Evolutionary conservation across 2,797 vertebrate genomes (phyloP).

Genomic region (Pterois miles): DNA sequence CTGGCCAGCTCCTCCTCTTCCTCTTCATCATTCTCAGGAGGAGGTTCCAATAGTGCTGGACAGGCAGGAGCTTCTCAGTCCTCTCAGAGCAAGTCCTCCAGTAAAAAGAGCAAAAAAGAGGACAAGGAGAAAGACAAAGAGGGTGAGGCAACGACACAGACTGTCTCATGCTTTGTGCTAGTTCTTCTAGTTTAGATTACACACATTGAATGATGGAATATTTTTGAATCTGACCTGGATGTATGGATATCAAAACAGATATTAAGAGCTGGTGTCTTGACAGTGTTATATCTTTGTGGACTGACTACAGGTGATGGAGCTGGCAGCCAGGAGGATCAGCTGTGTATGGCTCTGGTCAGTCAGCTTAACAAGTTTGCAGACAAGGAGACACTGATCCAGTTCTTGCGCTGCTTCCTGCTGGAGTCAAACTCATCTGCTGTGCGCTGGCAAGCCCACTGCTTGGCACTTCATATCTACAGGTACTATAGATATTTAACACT

Average conservation of each 20-base stretch:
- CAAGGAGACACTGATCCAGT: constrained; percentile 98
- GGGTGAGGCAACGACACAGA: constrained; percentile 78
- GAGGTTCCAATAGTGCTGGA: constrained; percentile 81
- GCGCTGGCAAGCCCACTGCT: constrained; percentile 98
- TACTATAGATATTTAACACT: constrained; percentile 54
- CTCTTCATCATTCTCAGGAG: constrained; percentile 74
- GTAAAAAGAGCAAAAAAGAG: constrained; percentile 99
- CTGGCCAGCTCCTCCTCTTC: constrained; percentile 85
- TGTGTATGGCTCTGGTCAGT: constrained; percentile 95
- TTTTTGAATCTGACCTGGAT: too few species aligned
- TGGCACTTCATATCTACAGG: constrained; percentile 98
- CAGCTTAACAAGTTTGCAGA: constrained; percentile 99
- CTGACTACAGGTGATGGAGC: constrained; percentile 87
- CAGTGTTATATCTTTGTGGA: constrained; percentile 5
- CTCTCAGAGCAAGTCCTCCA: constrained; percentile 94
- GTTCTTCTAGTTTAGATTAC: not conserved
- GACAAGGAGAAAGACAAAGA: constrained; percentile 98
- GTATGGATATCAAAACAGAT: too few species aligned
- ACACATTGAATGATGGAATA: too few species aligned
- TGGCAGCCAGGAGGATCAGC: constrained; percentile 95
- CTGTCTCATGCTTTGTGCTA: not conserved
- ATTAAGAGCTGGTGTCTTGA: constrained; percentile 9
- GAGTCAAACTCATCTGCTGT: constrained; percentile 98
- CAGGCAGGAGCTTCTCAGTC: constrained; percentile 87
- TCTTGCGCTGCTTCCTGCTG: constrained; percentile 95